These are phyloP conservation scores for Onychorhynchus coronatus DNA, from an alignment of 2,113 vertebrate species.

Conservation along the genomic window DNA sequence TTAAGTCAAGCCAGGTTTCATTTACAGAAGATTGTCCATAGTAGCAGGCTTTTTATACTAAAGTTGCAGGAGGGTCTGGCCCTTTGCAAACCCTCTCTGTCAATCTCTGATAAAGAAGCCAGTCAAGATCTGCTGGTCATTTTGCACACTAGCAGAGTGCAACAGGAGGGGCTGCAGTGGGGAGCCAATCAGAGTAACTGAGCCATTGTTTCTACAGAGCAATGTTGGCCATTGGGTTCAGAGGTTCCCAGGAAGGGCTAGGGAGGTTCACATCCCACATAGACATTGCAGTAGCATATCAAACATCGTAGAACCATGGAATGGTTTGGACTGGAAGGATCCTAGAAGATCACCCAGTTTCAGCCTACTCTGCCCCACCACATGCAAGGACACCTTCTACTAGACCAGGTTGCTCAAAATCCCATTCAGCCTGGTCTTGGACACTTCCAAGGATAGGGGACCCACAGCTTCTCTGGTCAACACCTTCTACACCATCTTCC, in stretches of 20 bases:
- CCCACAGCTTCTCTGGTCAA: background rate
- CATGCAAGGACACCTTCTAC: fast-evolving
- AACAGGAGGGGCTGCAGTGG: background rate
- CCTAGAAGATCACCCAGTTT: background rate
- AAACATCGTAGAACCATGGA: fast-evolving
- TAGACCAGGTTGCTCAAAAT: background rate
- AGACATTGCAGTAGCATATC: background rate
- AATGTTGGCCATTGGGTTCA: background rate
- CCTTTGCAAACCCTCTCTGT: fast-evolving
- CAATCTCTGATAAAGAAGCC: background rate
- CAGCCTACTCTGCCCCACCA: no score
- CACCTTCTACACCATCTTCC: background rate
- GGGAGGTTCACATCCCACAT: background rate
- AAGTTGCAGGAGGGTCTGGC: background rate
- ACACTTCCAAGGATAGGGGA: background rate
- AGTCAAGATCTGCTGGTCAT: background rate
- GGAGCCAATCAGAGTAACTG: background rate
- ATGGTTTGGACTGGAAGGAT: background rate
- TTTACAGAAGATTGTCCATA: background rate
- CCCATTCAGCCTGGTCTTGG: background rate
- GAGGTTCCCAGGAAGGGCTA: background rate
- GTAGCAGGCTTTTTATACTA: background rate
- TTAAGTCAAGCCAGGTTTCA: background rate
- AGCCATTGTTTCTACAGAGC: background rate
- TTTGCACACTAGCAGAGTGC: background rate